These are phyloP conservation scores for Callitettix versicolor DNA, from an alignment of 1,140 invertebrate species.

Conservation along the genomic window DNA sequence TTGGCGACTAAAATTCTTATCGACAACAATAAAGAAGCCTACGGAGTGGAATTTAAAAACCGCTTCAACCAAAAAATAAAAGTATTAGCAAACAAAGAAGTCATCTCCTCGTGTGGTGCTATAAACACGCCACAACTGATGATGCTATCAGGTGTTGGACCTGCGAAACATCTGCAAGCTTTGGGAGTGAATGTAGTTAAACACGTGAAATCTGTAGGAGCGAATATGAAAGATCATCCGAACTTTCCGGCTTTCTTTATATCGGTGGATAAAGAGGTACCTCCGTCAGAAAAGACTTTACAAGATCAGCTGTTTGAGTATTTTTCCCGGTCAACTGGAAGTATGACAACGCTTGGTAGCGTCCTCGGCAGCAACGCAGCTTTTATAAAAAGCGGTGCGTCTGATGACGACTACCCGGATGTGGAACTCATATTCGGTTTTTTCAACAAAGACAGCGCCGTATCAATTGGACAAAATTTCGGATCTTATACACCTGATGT, in stretches of 20 bases:
- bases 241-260: neutral
- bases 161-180: slow-evolving; percentile 31
- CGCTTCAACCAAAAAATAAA: slow-evolving; percentile 33
- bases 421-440: neutral
- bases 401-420: slow-evolving; percentile 15
- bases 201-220: slow-evolving; percentile 30
- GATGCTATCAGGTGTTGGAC: slow-evolving; percentile 40
- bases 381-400: slow-evolving; percentile 4
- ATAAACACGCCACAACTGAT: slow-evolving; percentile 34
- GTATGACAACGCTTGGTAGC: slow-evolving; percentile 1
- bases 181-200: slow-evolving; percentile 22
- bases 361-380: neutral
- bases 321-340: slow-evolving; percentile 5
- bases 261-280: neutral
- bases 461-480: no score
- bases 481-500: no score
- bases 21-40: slow-evolving; percentile 50
- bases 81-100: slow-evolving; percentile 34
- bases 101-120: slow-evolving; percentile 32
- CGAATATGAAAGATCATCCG: slow-evolving; percentile 40
- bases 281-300: neutral
- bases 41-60: slow-evolving; percentile 59
- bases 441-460: slow-evolving; percentile 33
- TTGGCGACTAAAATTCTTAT: slow-evolving; percentile 36
- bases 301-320: neutral